phyloP scores from a whole-genome alignment of 92 coral and sea anemone species.

The Palythoa grandiflora region DNA sequence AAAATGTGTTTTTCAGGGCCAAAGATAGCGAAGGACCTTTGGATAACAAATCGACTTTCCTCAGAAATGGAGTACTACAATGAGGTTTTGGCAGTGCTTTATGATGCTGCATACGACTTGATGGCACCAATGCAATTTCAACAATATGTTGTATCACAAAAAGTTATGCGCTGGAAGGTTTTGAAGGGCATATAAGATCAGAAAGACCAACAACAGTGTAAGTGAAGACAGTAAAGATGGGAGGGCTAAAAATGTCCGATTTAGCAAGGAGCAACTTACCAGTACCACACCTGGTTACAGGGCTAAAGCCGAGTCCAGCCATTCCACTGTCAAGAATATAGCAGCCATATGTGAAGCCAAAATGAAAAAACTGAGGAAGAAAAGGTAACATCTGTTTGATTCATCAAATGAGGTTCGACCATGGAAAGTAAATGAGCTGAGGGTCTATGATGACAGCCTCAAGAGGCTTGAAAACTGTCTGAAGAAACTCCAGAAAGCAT shows the following conservation, averaged over 20 bases:
- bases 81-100: conserved; percentile 14
- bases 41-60: conserved; percentile 50
- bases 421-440: conserved; percentile 47
- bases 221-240: conserved; percentile 35
- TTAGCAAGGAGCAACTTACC: background rate
- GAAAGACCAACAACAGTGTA: background rate
- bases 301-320: conserved; percentile 43
- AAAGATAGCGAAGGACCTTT: conserved; percentile 45
- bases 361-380: background rate
- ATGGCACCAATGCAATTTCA: background rate
- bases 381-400: conserved; percentile 29
- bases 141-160: too few relatives aligned
- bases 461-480: conserved; percentile 16
- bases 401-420: conserved; percentile 2
- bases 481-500: conserved; percentile 27
- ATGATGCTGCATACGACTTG: background rate
- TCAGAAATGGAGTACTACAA: conserved; percentile 18
- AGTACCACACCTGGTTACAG: conserved; percentile 5
- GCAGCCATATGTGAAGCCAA: background rate
- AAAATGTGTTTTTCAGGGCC: conserved; percentile 27
- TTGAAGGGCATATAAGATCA: too few relatives aligned
- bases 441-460: conserved; percentile 14
- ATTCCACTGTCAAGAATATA: conserved; percentile 1
- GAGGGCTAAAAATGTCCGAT: conserved; percentile 5
- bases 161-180: too few relatives aligned